Conservation (phyloP, 2,113 vertebrate genomes). For the Chloropsis cyanopogon region DNA sequence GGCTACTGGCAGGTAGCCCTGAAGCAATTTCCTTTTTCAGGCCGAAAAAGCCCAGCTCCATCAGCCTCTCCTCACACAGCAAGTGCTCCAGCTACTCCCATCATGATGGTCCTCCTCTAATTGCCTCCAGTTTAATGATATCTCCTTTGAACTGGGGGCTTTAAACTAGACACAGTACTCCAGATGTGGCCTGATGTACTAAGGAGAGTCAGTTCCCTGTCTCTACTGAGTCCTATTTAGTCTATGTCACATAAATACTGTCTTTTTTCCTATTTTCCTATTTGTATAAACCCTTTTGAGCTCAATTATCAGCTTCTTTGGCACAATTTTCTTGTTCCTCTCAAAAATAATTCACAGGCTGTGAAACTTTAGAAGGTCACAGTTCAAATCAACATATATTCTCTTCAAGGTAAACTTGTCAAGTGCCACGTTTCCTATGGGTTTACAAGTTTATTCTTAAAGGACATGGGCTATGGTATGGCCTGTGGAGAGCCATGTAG, state of each 20-base stretch:
- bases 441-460: not conserved
- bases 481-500: not conserved
- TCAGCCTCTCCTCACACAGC: not conserved
- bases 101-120: not conserved
- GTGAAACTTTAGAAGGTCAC: not conserved
- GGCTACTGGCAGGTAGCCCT: not conserved
- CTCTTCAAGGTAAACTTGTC: not conserved
- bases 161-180: not conserved
- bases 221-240: not conserved
- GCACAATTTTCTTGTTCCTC: not conserved
- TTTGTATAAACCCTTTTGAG: not conserved
- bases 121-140: not conserved
- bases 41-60: not conserved
- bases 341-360: not conserved
- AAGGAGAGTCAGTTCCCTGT: not conserved
- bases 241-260: not conserved
- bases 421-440: not conserved
- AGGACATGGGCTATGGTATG: not conserved
- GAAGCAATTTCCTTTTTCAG: not conserved
- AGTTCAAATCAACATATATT: not conserved
- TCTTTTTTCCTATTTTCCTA: not conserved
- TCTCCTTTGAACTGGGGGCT: not conserved
- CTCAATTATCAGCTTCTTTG: not conserved
- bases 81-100: not conserved
- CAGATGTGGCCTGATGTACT: not conserved